phyloP scores from a whole-genome alignment of 2,888 invertebrate species.

The Thymelicus sylvestris region DNA sequence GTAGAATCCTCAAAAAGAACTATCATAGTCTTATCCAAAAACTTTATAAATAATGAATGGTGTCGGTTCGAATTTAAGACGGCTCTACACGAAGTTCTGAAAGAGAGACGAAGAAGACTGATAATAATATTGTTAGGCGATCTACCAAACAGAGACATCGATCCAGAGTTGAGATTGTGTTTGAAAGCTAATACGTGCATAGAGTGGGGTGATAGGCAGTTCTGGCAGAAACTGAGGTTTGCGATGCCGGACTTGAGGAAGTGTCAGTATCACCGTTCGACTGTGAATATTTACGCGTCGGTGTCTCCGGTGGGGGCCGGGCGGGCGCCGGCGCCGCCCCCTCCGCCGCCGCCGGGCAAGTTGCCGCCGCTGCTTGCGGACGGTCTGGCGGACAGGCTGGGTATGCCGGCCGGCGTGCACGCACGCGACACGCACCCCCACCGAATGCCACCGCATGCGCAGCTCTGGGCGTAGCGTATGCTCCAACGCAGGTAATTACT shows the following conservation, averaged over 20 bases:
- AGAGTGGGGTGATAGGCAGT: constrained; percentile 97
- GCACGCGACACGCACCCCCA: constrained; percentile 76
- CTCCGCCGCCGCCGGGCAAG: constrained; percentile 86
- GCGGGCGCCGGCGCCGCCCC: constrained; percentile 85
- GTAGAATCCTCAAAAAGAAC: constrained; percentile 96
- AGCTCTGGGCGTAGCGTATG: constrained; percentile 92
- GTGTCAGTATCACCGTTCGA: constrained; percentile 87
- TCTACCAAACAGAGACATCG: constrained; percentile 94
- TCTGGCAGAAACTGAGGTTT: constrained; percentile 98
- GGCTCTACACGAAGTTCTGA: constrained; percentile 95
- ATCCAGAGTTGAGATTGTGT: constrained; percentile 95
- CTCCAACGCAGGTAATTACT: constrained; percentile 86
- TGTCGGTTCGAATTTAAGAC: constrained; percentile 97
- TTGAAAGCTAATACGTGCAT: constrained; percentile 96
- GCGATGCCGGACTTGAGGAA: constrained; percentile 93
- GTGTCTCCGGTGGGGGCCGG: constrained; percentile 83
- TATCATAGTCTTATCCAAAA: constrained; percentile 95
- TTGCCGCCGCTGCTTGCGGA: constrained; percentile 85
- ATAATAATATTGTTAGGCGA: constrained; percentile 96
- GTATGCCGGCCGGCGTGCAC: constrained; percentile 72
- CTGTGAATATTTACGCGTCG: constrained; percentile 90
- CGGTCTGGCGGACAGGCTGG: constrained; percentile 67
- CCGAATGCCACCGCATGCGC: constrained; percentile 87
- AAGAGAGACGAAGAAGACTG: constrained; percentile 93
- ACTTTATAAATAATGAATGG: constrained; percentile 98